Percentiles rank a stretch among this genome's conserved stretches.
Conservation (phyloP, 2,797 vertebrate genomes). For the Benthosema pterotum region DNA sequence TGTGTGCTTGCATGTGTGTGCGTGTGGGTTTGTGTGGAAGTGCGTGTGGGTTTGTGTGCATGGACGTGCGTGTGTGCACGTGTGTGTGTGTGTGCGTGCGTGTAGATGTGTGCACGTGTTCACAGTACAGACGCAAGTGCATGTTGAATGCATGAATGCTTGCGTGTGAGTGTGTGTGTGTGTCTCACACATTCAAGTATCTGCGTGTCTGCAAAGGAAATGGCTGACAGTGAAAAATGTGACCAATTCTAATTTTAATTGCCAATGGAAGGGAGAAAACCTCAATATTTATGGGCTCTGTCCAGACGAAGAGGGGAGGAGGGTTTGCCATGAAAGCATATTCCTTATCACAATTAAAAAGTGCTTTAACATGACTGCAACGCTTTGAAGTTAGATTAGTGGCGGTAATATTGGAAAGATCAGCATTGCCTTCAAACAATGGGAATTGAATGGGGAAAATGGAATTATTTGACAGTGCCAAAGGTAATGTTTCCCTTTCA, state of each 20-base stretch:
- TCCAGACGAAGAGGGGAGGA: constrained; percentile 62
- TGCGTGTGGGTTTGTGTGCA: background rate
- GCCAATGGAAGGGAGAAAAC: constrained; percentile 58
- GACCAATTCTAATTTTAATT: constrained; percentile 78
- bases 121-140: constrained; percentile 25
- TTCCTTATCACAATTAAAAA: constrained; percentile 77
- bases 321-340: constrained; percentile 69
- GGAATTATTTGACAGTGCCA: constrained; percentile 66
- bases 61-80: background rate
- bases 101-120: constrained; percentile 32
- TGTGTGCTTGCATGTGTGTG: constrained; percentile 4
- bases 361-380: constrained; percentile 69
- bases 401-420: constrained; percentile 67
- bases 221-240: constrained; percentile 77
- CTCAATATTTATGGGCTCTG: constrained; percentile 70
- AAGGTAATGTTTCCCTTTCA: constrained; percentile 60
- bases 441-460: constrained; percentile 54
- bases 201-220: constrained; percentile 62
- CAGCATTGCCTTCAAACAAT: constrained; percentile 64
- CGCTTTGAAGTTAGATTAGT: constrained; percentile 78
- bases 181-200: constrained; percentile 44
- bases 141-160: background rate
- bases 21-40: background rate
- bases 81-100: constrained; percentile 2
- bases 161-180: constrained; percentile 21